Evolutionary conservation across 2,113 vertebrate species (phyloP).

Genomic region (Etia nguti): DNA sequence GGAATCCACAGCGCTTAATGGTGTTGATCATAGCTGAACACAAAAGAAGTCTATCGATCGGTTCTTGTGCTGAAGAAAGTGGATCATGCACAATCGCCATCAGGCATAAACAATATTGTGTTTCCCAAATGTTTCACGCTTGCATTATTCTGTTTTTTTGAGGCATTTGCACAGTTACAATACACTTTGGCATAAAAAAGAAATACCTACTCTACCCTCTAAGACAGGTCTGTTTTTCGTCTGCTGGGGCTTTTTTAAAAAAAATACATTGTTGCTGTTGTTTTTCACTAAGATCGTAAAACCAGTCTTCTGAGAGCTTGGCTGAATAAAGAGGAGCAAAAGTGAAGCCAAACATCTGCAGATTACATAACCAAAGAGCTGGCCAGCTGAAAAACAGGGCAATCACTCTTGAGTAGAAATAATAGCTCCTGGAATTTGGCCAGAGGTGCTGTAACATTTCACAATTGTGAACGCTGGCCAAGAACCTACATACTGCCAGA

Average conservation of each 20-base stretch:
- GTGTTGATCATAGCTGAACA: not conserved
- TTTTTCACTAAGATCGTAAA: slow-evolving; percentile 37
- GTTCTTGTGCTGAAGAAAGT: not conserved
- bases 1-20: not conserved
- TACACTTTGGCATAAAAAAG: not conserved
- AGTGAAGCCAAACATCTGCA: slow-evolving; percentile 57
- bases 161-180: not conserved
- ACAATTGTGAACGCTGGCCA: not conserved
- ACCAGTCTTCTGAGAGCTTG: not conserved
- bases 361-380: slow-evolving; percentile 47
- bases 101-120: not conserved
- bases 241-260: not conserved
- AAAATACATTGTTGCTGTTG: not conserved
- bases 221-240: not conserved
- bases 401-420: slow-evolving; percentile 32
- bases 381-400: slow-evolving; percentile 5
- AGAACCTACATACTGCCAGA: not conserved
- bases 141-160: not conserved
- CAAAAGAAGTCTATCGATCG: not conserved
- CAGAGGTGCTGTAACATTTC: slow-evolving; percentile 30
- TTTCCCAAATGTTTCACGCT: not conserved
- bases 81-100: too few species aligned
- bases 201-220: not conserved
- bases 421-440: slow-evolving; percentile 40
- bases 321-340: slow-evolving; percentile 11